These are phyloP conservation scores for Galerucella pusilla DNA, from an alignment of 2,888 invertebrate species.

Conservation along the genomic window DNA sequence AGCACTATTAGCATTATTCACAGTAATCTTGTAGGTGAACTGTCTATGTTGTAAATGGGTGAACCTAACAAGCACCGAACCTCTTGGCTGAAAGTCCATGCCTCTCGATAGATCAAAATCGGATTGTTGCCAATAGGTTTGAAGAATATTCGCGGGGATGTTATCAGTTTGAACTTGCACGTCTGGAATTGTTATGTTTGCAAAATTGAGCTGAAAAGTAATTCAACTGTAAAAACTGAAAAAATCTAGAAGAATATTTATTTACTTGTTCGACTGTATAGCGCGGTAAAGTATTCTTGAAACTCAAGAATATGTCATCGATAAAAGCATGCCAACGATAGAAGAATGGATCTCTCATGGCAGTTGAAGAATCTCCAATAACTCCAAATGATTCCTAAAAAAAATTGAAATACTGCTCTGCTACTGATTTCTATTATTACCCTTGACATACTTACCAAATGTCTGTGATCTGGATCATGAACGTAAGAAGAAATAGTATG, in stretches of 20 bases:
- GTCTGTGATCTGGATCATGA: constrained; percentile 84
- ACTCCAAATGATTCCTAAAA: constrained; percentile 80
- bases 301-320: constrained; percentile 81
- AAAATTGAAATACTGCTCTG: neutral
- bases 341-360: constrained; percentile 89
- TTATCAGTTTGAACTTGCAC: constrained; percentile 68
- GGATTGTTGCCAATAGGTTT: constrained; percentile 84
- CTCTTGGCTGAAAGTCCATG: constrained; percentile 84
- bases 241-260: no score
- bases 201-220: constrained; percentile 70
- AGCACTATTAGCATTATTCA: constrained; percentile 62
- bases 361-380: constrained; percentile 86
- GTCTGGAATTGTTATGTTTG: constrained; percentile 72
- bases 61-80: constrained; percentile 71
- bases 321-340: constrained; percentile 87
- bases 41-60: constrained; percentile 82
- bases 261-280: constrained; percentile 72
- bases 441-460: constrained; percentile 68
- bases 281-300: constrained; percentile 76
- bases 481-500: constrained; percentile 81
- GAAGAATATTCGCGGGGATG: constrained; percentile 67
- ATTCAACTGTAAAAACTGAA: neutral
- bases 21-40: constrained; percentile 71
- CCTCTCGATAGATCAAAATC: constrained; percentile 83
- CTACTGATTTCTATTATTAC: no score